Conservation (phyloP, 2,113 vertebrate genomes). For the Felis chaus region DNA sequence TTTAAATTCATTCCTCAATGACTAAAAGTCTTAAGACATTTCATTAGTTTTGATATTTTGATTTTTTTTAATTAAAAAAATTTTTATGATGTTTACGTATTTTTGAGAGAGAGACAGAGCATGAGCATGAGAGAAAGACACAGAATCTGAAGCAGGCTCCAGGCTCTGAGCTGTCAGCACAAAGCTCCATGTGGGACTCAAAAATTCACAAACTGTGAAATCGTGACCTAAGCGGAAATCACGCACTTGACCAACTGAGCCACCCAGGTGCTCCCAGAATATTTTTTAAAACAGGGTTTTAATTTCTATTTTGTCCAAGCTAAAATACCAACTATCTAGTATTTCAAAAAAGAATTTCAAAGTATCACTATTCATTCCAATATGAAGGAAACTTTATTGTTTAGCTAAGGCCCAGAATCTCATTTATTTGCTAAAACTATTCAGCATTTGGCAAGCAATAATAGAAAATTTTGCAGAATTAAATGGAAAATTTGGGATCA, state of each 20-base stretch:
- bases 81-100: no score
- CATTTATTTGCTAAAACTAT: neutral
- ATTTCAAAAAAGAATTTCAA: neutral
- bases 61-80: neutral
- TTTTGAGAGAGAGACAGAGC: no score
- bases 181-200: no score
- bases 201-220: no score
- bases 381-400: neutral
- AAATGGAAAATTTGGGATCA: neutral
- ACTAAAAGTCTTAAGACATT: neutral
- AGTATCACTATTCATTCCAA: neutral
- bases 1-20: neutral
- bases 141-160: no score
- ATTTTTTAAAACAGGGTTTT: neutral
- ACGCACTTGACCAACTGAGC: no score
- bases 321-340: neutral
- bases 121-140: no score
- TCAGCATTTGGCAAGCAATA: neutral
- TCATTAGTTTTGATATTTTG: neutral
- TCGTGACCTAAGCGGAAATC: no score
- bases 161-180: no score
- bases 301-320: neutral
- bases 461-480: neutral
- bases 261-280: neutral
- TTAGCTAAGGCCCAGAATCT: neutral